A percentile compares a stretch with the other conserved stretches of the same genome.
Conservation (phyloP, 2,797 vertebrate genomes). For the Dryobates pubescens region DNA sequence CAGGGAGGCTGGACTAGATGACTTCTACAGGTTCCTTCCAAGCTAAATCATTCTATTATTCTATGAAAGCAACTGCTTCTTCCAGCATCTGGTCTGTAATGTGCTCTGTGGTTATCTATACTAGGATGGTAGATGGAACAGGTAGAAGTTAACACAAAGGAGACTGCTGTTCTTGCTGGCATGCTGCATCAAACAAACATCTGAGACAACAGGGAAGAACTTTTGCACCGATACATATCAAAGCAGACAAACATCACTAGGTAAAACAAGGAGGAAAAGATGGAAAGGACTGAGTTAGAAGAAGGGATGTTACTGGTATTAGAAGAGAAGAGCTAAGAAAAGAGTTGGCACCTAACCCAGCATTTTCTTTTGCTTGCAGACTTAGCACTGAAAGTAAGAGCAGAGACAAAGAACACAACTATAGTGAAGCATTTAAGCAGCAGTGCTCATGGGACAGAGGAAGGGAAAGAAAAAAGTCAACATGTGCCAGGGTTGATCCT, state of each 20-base stretch:
- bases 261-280: neutral
- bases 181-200: neutral
- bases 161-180: neutral
- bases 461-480: neutral
- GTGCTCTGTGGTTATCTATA: neutral
- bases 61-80: neutral
- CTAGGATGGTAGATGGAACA: neutral
- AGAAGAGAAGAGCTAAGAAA: neutral
- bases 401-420: neutral
- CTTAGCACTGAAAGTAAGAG: neutral
- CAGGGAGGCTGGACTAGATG: too few species aligned
- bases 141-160: neutral
- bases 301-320: neutral
- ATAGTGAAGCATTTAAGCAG: conserved; percentile 7
- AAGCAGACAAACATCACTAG: neutral
- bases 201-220: neutral
- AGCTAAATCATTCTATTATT: too few species aligned
- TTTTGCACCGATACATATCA: neutral
- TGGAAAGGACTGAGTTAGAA: neutral
- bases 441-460: neutral
- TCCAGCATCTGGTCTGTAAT: neutral
- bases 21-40: too few species aligned
- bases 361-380: conserved; percentile 7
- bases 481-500: neutral
- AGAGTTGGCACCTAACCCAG: neutral